A percentile compares a stretch with the other conserved stretches of the same genome.
These are phyloP conservation scores for Lampris megalopsis DNA, from an alignment of 2,113 vertebrate genomes.

Conservation along the genomic window DNA sequence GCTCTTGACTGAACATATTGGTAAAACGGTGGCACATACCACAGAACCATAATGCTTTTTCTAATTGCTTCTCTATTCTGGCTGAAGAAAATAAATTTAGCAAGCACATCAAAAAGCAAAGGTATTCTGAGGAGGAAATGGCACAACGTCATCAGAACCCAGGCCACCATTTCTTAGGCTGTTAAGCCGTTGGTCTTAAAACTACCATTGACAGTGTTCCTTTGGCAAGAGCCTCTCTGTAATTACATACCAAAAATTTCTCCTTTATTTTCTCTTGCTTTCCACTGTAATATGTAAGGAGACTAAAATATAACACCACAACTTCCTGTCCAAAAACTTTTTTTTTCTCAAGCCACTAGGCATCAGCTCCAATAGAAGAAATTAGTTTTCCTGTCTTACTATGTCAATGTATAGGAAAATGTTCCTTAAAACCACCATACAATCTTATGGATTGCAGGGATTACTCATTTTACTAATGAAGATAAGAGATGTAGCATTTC, in stretches of 20 bases:
- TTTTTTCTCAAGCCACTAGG: constrained; percentile 39
- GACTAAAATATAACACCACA: constrained; percentile 67
- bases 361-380: constrained; percentile 36
- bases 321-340: constrained; percentile 44
- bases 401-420: not conserved
- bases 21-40: not conserved
- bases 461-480: constrained; percentile 31
- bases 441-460: not conserved
- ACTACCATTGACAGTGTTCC: constrained; percentile 55
- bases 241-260: constrained; percentile 69
- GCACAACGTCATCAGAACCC: constrained; percentile 54
- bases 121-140: constrained; percentile 50
- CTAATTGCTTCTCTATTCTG: constrained; percentile 30
- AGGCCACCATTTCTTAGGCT: constrained; percentile 60
- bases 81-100: constrained; percentile 21
- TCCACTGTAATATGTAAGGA: constrained; percentile 57
- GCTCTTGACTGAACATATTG: not conserved
- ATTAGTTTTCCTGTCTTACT: constrained; percentile 6
- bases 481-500: constrained; percentile 7
- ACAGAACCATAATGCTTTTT: constrained; percentile 8
- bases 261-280: constrained; percentile 32
- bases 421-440: not conserved
- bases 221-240: constrained; percentile 57
- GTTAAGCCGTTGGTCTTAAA: constrained; percentile 66
- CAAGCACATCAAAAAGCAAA: constrained; percentile 40